Conservation (phyloP, 2,888 invertebrate species). For the Agriopis aurantiaria region DNA sequence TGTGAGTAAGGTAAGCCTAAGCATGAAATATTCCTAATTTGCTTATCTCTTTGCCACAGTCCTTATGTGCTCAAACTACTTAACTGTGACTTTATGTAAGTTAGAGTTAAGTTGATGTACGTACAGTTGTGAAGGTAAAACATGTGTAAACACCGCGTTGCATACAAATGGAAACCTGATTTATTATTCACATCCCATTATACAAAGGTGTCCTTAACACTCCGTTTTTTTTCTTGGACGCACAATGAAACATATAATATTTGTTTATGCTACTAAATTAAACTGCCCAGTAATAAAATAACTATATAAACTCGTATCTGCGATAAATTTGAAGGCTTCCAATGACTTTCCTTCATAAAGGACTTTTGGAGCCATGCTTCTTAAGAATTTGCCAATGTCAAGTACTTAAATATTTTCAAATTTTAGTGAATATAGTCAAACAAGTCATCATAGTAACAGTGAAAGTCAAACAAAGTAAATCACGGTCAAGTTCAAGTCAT, state of each 20-base stretch:
- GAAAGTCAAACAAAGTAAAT: too few relatives aligned
- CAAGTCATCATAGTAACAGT: too few relatives aligned
- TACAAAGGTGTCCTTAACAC: conserved; percentile 29
- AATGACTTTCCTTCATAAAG: too few relatives aligned
- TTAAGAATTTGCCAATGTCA: too few relatives aligned
- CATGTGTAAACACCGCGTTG: conserved; percentile 28
- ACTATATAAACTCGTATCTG: background rate
- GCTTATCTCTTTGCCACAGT: conserved; percentile 19
- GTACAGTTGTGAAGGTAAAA: conserved; percentile 30
- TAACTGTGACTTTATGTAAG: conserved; percentile 15
- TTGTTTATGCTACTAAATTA: background rate
- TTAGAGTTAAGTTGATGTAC: conserved; percentile 23
- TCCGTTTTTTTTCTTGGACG: conserved; percentile 23
- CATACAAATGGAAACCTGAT: conserved; percentile 39
- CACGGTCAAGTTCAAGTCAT: too few relatives aligned
- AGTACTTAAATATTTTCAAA: too few relatives aligned
- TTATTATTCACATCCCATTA: conserved; percentile 30
- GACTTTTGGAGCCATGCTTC: too few relatives aligned
- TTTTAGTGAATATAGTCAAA: too few relatives aligned
- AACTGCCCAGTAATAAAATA: background rate
- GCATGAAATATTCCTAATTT: conserved; percentile 1
- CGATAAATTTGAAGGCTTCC: too few relatives aligned
- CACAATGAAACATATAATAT: background rate
- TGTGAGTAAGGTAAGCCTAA: too few relatives aligned
- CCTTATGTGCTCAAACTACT: conserved; percentile 6